These are phyloP conservation scores for Zaprionus bogoriensis DNA, from an alignment of 2,888 invertebrate species.

Conservation along the genomic window DNA sequence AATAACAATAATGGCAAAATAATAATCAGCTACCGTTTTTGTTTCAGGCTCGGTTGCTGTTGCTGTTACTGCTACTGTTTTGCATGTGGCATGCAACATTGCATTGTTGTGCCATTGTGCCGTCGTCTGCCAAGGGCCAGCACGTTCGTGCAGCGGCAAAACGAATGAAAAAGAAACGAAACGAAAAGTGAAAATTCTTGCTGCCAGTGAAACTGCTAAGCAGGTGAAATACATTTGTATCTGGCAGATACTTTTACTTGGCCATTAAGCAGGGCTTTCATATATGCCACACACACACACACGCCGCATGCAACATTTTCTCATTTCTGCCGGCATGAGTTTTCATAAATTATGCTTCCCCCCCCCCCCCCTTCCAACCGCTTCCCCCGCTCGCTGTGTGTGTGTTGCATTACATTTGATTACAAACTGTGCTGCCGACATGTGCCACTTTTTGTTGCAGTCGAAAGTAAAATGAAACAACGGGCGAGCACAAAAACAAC, in stretches of 20 bases:
- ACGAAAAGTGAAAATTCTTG: constrained; percentile 77
- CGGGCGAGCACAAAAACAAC: constrained; percentile 29
- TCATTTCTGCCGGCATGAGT: constrained; percentile 41
- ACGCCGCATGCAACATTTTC: constrained; percentile 25
- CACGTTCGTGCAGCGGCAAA: constrained; percentile 13
- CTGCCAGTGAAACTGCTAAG: constrained; percentile 39
- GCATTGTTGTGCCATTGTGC: constrained; percentile 9
- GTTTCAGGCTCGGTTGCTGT: no score
- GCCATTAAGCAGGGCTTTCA: constrained; percentile 42
- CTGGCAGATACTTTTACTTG: constrained; percentile 58
- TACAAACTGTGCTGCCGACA: constrained; percentile 69
- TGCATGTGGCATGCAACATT: constrained; percentile 79
- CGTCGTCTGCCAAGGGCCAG: constrained; percentile 46
- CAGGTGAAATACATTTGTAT: constrained; percentile 52
- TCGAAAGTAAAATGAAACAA: constrained; percentile 68
- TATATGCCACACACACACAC: constrained; percentile 13
- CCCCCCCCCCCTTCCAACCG: no score
- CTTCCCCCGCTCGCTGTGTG: constrained; percentile 16
- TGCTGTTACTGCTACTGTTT: constrained; percentile 43
- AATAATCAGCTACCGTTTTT: constrained; percentile 46
- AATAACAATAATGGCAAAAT: constrained; percentile 71
- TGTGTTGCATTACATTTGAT: constrained; percentile 58
- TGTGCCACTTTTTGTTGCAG: constrained; percentile 69
- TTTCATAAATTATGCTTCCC: constrained; percentile 39
- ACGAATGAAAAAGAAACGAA: constrained; percentile 17